phyloP scores from a whole-genome alignment of 2,888 invertebrate genomes.

The Agrotis clavis region DNA sequence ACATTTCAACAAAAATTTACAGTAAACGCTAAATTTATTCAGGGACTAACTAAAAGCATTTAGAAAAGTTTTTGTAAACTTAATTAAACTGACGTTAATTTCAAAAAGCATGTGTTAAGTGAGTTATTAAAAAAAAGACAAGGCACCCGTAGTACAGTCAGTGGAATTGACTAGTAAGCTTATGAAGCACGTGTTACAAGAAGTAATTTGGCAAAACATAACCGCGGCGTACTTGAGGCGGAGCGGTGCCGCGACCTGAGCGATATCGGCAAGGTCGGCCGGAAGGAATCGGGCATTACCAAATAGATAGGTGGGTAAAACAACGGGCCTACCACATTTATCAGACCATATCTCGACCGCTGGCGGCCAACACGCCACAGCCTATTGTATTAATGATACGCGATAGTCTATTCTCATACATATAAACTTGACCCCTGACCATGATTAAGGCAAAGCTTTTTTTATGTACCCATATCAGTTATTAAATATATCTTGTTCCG shows the following conservation, averaged over 20 bases:
- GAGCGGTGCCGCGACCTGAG: slow-evolving; percentile 65
- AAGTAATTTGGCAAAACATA: slow-evolving; percentile 37
- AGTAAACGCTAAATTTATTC: slow-evolving; percentile 1
- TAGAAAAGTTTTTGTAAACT: slow-evolving; percentile 1
- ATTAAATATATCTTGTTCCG: not conserved
- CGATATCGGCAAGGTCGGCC: slow-evolving; percentile 83
- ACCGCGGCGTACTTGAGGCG: slow-evolving; percentile 40
- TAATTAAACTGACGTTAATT: slow-evolving; percentile 5
- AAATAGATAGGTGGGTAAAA: slow-evolving; percentile 83
- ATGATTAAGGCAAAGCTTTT: slow-evolving; percentile 30
- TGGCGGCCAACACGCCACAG: slow-evolving; percentile 63
- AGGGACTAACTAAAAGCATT: not conserved
- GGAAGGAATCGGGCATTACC: slow-evolving; percentile 86
- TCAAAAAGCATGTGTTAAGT: no score
- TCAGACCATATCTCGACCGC: slow-evolving; percentile 80
- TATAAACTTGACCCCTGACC: slow-evolving; percentile 77
- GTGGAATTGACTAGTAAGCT: not conserved
- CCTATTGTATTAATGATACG: slow-evolving; percentile 69
- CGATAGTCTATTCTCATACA: slow-evolving; percentile 70
- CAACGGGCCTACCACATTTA: slow-evolving; percentile 78
- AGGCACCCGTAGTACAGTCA: no score
- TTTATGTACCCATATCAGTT: slow-evolving; percentile 19
- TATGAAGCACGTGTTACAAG: slow-evolving; percentile 23
- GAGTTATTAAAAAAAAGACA: not conserved
- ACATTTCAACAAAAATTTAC: slow-evolving; percentile 26